phyloP scores from a whole-genome alignment of 2,888 invertebrate genomes.

The Microctonus hyperodae region DNA sequence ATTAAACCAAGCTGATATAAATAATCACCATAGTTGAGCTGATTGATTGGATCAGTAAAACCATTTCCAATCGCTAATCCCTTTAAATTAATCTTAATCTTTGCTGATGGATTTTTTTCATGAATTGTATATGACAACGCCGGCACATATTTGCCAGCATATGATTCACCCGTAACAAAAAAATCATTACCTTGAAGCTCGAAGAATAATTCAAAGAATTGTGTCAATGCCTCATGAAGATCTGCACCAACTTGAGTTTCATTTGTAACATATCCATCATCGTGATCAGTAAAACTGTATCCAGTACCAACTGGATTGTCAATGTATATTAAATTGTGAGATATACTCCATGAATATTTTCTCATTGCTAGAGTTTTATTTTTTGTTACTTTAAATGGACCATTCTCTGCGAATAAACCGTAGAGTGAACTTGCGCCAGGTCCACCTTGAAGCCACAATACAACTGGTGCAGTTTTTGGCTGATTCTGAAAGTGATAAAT shows the following conservation, averaged over 20 bases:
- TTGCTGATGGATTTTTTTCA: conserved; percentile 68
- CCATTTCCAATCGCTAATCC: conserved; percentile 83
- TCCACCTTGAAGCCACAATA: conserved; percentile 88
- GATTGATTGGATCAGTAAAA: conserved; percentile 79
- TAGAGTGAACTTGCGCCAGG: conserved; percentile 83
- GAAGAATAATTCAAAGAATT: conserved; percentile 86
- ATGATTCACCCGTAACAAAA: conserved; percentile 89
- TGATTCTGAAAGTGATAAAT: conserved; percentile 54
- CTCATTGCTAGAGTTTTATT: conserved; percentile 67
- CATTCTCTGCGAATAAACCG: conserved; percentile 85
- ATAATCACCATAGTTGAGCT: conserved; percentile 79
- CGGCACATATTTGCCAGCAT: conserved; percentile 84
- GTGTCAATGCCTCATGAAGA: conserved; percentile 76
- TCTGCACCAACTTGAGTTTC: conserved; percentile 83
- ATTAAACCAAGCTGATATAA: conserved; percentile 80
- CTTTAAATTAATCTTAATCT: conserved; percentile 73
- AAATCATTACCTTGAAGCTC: conserved; percentile 78
- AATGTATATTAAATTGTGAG: conserved; percentile 84
- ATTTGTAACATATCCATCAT: conserved; percentile 79
- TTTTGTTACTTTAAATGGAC: conserved; percentile 72
- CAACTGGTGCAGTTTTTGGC: conserved; percentile 71
- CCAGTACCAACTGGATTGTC: conserved; percentile 95
- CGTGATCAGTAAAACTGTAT: conserved; percentile 84
- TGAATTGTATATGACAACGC: conserved; percentile 79
- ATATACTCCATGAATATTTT: conserved; percentile 80